Conservation (phyloP, 2,797 vertebrate genomes). For the Psittacula echo region DNA sequence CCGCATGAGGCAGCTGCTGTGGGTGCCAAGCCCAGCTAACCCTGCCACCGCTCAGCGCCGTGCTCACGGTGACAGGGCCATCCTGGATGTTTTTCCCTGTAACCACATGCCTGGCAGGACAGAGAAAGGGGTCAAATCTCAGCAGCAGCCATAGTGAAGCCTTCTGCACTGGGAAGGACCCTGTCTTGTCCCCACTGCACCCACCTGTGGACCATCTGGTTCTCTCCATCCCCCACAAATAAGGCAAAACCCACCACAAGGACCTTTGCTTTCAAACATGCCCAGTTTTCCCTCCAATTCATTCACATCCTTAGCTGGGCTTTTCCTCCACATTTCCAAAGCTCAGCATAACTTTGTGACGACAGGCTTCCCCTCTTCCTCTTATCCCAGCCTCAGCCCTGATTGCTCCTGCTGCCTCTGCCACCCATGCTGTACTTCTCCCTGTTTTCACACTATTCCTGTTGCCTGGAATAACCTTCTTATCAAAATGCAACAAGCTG, state of each 20-base stretch:
- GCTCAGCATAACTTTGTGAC: not conserved
- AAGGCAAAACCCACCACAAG: not conserved
- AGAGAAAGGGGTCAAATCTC: not conserved
- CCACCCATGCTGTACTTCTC: not conserved
- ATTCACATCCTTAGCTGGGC: not conserved
- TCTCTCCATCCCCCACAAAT: not conserved
- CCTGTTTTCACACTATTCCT: not conserved
- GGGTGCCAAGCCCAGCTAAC: not conserved
- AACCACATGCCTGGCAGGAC: not conserved
- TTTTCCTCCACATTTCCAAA: not conserved
- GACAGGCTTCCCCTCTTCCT: not conserved
- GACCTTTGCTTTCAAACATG: not conserved
- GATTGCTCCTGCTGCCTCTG: not conserved
- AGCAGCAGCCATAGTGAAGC: not conserved
- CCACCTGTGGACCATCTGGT: too few relatives aligned
- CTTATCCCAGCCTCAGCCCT: not conserved
- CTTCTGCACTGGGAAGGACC: not conserved
- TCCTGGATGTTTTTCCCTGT: not conserved
- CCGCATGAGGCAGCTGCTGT: not conserved
- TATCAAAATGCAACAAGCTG: constrained; percentile 30
- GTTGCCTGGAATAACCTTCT: constrained; percentile 36
- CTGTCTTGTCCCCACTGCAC: not conserved
- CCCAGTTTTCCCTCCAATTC: not conserved
- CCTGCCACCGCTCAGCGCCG: rapidly evolving
- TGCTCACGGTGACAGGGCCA: not conserved